Base-by-base conservation (phyloP, 2,888 invertebrate species). In the Alviniconcha strummeri region DNA sequence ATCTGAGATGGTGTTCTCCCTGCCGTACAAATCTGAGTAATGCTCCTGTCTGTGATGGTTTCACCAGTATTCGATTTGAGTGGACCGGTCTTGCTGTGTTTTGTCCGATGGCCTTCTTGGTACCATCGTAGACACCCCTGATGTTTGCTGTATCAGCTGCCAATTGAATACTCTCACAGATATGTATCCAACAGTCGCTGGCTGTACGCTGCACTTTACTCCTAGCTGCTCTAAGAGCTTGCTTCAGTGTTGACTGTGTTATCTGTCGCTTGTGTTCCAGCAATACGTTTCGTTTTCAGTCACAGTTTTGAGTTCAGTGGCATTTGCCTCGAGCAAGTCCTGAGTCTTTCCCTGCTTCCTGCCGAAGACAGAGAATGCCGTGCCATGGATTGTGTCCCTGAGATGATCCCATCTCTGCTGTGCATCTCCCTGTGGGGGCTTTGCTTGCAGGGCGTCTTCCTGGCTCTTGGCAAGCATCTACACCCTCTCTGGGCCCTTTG, bases 131-230 rank as follows among this genome's bases (percentile, higher is more conserved):
- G 57, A 82, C 36, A 13, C 75, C 60, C 4, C 76, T 52, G 60
- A 64, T 82, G 74, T 81, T 72, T 55, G 72, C 72, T 4, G 72
- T 56, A 54, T n/a, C 72, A 54, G 72, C 74, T n/a, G 81, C 57
- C 55, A 69, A n/a, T 72, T 81, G 74, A 36, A 81, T 74, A 19
- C 71, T 19, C n/a, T 81, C 71, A 72, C 81, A 71, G 56, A 74
- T 13, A 56, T 81, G 54, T 17, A 54, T n/a, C 81, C 81, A 72
- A 56, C n/a, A 57, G 56, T 57, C 55, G 19, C 74, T 81, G 5
- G 57, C 60, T 72, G 80, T 72, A n/a, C n/a, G 56, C 15, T 80
- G 80, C 8, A 80, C 80, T 67, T 80, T 80, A n/a, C 55, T 69
- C 54, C 80, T 80, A 54, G 80, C 80, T 17, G 76, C 8, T 15